Base-by-base conservation (phyloP, 2,888 invertebrate genomes). In the Cheilosia vulpina region DNA sequence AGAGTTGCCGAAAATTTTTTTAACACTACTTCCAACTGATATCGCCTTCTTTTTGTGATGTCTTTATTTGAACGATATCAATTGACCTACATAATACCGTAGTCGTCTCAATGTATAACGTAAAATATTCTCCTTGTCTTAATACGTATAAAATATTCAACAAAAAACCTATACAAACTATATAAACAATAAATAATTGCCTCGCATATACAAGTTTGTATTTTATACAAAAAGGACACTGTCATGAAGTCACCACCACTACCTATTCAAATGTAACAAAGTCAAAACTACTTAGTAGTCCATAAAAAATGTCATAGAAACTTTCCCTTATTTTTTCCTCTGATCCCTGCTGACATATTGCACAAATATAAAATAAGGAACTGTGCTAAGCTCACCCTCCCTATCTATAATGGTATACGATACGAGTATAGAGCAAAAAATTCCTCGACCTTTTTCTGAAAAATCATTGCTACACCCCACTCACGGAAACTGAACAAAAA, bases 241-340 rank as follows among this genome's bases (percentile, higher is more conserved):
- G n/a, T n/a, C 13, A 38, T n/a, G 15, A n/a, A 45, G 15, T 15
- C 45, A 7, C 15, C 45, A 45, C 17, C 45, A 17, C 45, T 17
- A 38, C 38, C 38, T 13, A 13, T 13, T 38, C 38, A 13, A 38
- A 38, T 38, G 38, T 13, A 38, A 62, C 53, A 72, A 78, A 77
- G 78, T 78, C 43, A 79, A 84, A 84, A 75, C 69, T 79, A 84
- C 84, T 79, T 79, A 84, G 75, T 60, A 84, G 75, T 84, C 75
- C 75, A 84, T 80, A 80, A 84, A 84, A 75, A 79, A 75, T 71
- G 65, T 76, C 80, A 75, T 71, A 84, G 65, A 75, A 19, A 75
- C 58, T 80, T 84, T 68, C 68, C 72, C 55, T 2, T 31, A 2
- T 31, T 31, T 31, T 78, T 73, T 78, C 13, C 62, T 63, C 72